Evolutionary conservation across 2,888 invertebrate species (phyloP), one percentile per base, ranked within the genome.

Genomic region (Acleris literana): DNA sequence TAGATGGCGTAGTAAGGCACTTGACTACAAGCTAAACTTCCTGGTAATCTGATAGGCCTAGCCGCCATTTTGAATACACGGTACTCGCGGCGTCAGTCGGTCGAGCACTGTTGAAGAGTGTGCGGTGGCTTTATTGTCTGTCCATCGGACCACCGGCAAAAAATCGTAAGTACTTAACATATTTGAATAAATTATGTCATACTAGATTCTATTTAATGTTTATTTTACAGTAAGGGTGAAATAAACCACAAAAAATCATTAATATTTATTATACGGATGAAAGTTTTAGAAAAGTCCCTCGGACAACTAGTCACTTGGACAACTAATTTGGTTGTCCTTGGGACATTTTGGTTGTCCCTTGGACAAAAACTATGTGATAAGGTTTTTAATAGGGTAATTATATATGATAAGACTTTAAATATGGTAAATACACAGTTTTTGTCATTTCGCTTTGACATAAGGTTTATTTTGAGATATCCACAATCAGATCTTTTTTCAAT

Each of bases 21-120:
- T 25, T 20, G 25, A 53, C 25, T 11, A 53, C 25, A 53, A 53
- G 22, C 16, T 25, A 16, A 25, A 25, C 9, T 53, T 25, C 11
- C n/a, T 53, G 25, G 53, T 25, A 25, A 53, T 18, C 53, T 20
- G 25, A 25, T 25, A 25, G 22, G 22, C 29, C 25, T 25, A 53
- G 53, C 29, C 25, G 25, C 53, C 25, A 53, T 20, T 53, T 53
- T 53, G 25, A 29, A 29, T 29, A 29, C 29, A 29, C 29, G 29
- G 7, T 3, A 56, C 39, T 18, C 56, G 56, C 56, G 56, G 43
- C 56, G 56, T 56, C 56, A 56, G 56, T 43, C 56, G 56, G 56
- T 43, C 56, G 56, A 7, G 56, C 17, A 56, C 56, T 56, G 44
- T 17, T 56, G 33, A 43, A 18, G 43, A 43, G 56, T 43, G 56